phyloP scores from a whole-genome alignment of 2,888 invertebrate species.

The Stenotaenia linearis region DNA sequence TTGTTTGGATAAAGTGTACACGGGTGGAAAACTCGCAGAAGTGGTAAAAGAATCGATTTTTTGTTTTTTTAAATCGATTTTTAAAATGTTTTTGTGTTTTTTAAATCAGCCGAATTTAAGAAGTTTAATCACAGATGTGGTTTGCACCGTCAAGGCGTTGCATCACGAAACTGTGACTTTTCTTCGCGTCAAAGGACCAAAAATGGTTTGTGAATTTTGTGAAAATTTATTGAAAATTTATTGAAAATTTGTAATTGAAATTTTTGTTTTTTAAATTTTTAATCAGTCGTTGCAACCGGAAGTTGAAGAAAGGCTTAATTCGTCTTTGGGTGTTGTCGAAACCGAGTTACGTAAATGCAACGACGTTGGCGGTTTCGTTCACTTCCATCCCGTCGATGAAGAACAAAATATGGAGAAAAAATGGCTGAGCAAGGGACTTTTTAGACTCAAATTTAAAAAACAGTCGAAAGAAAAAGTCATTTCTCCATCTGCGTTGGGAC shows the following conservation, averaged over 20 bases:
- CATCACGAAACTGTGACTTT: slow-evolving; percentile 68
- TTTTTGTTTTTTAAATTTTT: slow-evolving; percentile 36
- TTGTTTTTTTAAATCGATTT: slow-evolving; percentile 5
- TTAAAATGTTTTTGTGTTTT: slow-evolving; percentile 30
- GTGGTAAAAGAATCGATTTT: slow-evolving; percentile 51
- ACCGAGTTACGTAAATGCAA: slow-evolving; percentile 65
- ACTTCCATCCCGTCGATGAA: slow-evolving; percentile 52
- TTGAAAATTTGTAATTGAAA: neutral
- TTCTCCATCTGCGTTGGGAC: slow-evolving; percentile 31
- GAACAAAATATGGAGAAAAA: slow-evolving; percentile 44
- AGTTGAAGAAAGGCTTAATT: slow-evolving; percentile 62
- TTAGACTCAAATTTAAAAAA: slow-evolving; percentile 40
- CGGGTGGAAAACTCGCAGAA: slow-evolving; percentile 72
- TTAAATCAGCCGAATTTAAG: slow-evolving; percentile 58
- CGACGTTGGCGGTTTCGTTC: slow-evolving; percentile 57
- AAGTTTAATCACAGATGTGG: slow-evolving; percentile 68
- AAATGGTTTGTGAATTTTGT: slow-evolving; percentile 50
- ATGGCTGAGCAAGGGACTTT: slow-evolving; percentile 37
- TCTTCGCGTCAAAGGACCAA: slow-evolving; percentile 61
- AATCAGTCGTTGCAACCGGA: slow-evolving; percentile 60
- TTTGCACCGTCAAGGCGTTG: slow-evolving; percentile 59
- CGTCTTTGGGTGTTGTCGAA: slow-evolving; percentile 63
- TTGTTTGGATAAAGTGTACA: slow-evolving; percentile 68
- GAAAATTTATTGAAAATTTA: neutral
- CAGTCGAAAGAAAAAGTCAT: slow-evolving; percentile 35